phyloP scores from a whole-genome alignment of 1,140 invertebrate species.

The Ceratina japonica region DNA sequence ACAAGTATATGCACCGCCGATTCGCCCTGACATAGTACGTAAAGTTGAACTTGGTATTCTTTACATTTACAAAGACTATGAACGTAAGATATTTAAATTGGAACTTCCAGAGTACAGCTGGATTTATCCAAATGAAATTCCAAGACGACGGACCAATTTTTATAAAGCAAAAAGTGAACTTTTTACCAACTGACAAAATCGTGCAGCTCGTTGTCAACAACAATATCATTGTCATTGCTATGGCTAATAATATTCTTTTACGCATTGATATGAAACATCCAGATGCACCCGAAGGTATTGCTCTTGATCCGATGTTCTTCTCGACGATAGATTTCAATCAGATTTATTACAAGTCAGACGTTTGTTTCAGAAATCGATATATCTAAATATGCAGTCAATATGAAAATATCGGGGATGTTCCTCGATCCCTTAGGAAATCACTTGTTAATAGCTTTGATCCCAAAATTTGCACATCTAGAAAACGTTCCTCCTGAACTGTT shows the following conservation, averaged over 20 bases:
- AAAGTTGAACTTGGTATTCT: background rate
- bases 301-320: background rate
- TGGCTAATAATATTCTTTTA: conserved; percentile 90
- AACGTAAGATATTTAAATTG: background rate
- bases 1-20: conserved; percentile 70
- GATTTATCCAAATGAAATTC: conserved; percentile 85
- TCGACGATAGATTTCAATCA: background rate
- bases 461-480: conserved; percentile 80
- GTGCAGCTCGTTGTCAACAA: conserved; percentile 90
- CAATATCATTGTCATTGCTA: conserved; percentile 90
- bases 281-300: conserved; percentile 87
- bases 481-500: conserved; percentile 86
- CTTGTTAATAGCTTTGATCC: conserved; percentile 87
- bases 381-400: conserved; percentile 82
- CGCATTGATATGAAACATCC: conserved; percentile 91
- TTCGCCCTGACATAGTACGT: conserved; percentile 77
- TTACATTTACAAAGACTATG: conserved; percentile 22
- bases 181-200: conserved; percentile 87
- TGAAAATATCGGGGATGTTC: conserved; percentile 87
- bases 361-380: conserved; percentile 81
- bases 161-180: conserved; percentile 88
- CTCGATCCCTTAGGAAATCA: conserved; percentile 93
- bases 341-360: background rate
- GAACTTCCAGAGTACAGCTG: conserved; percentile 79
- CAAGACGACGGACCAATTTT: conserved; percentile 88